Base-by-base conservation (phyloP, 2,113 vertebrate species). In the Vimba vimba region DNA sequence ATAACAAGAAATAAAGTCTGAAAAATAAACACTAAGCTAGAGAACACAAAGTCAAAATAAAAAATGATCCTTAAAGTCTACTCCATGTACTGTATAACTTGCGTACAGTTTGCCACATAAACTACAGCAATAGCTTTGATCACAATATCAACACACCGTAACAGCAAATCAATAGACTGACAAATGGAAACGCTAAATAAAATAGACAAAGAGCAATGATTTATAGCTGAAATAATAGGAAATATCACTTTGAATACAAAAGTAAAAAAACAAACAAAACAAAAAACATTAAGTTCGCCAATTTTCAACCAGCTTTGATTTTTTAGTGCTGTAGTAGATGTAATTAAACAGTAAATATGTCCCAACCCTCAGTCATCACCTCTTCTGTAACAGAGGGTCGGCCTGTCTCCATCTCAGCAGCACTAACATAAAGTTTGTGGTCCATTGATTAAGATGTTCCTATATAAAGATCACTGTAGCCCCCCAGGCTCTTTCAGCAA, bases 391-490 rank as follows among this genome's bases (percentile, higher is more conserved):
- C 83, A 88, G 74, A 87, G 73, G 45, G 82, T 80, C 30, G 23
- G 77, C 57, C 84, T 90, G 90, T 88, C 86, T 39, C 43, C 7
- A 83, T 88, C 86, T 90, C 89, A 89, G 78, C 86, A 80, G 50
- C 55, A 36, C 62, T 91, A 89, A 85, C 71, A 88, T 82, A 83
- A 23, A 59, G 52, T 74, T 80, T 87, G 30, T 79, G 69, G 76
- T 80, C n/a, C 43, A 4, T 43, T 57, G 73, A 77, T 88, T 90
- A 76, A 83, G 52, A 79, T 79, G 52, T 80, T 77, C 90, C 91
- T 93, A 92, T 88, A 91, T 92, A 86, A 75, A 19, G 71, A 86
- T 91, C 89, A 90, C 79, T 79, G 86, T 83, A 82, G 84, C 89
- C 86, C 62, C 27, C 76, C 23, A 21, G 17, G 27, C 13, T 50